Base-by-base conservation (phyloP, 2,797 vertebrate genomes). In the Eospalax fontanierii region DNA sequence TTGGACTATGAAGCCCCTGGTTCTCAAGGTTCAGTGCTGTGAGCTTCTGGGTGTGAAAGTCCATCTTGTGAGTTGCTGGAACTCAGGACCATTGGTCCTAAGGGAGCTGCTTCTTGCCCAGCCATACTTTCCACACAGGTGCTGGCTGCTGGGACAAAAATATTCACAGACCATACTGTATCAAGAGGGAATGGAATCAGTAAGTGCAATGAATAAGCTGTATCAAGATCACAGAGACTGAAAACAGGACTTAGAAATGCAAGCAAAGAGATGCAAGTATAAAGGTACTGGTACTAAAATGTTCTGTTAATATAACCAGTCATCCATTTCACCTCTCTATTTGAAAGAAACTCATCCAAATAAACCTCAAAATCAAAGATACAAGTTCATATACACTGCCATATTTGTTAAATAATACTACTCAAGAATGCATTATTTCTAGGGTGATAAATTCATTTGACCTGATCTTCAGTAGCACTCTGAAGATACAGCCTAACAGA, bases 321-420 rank as follows among this genome's bases (percentile, higher is more conserved):
- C 59, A 18, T 3, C 28, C 14, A 15, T 24, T 19, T 40, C 22
- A 80, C 18, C 54, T 81, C 38, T 81, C 35, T 61, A 61, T 35
- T 61, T 16, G 21, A 22, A 97, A 99, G 98, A 98, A 99, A 99
- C 97, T 99, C 99, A 92, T 99, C 99, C 98, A 99, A 98, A 98
- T 22, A 99, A n/a, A 99, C 99, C 98, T 99, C 99, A 98, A 99
- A 99, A 98, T 99, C 99, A 98, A 99, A 99, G 93, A 99, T 99
- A 98, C 99, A 97, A 99, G 98, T 98, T 99, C 99, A 97, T 99
- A 99, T 38, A 99, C 99, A 92, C 99, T 99, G 98, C 99, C 99
- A 98, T 99, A 99, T 98, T 99, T 99, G 98, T 99, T 99, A 98
- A 99, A 99, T 97, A 99, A 99, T 98, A 99, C 99, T 96, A 99